These are phyloP conservation scores for Knipowitschia caucasica DNA, from an alignment of 2,797 vertebrate genomes.

Conservation along the genomic window DNA sequence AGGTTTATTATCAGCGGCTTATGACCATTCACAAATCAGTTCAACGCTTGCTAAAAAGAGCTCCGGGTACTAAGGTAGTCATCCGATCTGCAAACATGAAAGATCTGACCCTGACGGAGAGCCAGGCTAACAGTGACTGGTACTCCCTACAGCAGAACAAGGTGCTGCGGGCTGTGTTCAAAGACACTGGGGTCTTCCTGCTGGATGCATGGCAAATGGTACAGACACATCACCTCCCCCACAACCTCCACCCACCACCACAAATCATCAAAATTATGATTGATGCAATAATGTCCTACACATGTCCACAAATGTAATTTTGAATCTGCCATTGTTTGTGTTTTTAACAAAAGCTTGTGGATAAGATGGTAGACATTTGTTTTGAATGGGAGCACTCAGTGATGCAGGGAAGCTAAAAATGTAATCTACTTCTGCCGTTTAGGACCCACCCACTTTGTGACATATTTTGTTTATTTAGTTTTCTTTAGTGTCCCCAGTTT, in stretches of 20 bases:
- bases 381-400: no score
- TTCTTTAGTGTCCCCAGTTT: no score
- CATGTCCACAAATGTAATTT: slow-evolving; percentile 71
- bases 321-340: no score
- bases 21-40: slow-evolving; percentile 83
- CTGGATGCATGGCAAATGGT: slow-evolving; percentile 95
- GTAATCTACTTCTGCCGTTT: no score
- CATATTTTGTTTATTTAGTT: no score
- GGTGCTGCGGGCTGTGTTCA: slow-evolving; percentile 86
- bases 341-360: no score
- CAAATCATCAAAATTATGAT: slow-evolving; percentile 89
- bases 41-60: slow-evolving; percentile 79
- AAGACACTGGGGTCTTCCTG: slow-evolving; percentile 78
- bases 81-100: slow-evolving; percentile 84
- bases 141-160: slow-evolving; percentile 81
- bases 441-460: no score
- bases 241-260: slow-evolving; percentile 83
- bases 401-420: no score
- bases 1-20: slow-evolving; percentile 85
- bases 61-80: slow-evolving; percentile 81
- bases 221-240: slow-evolving; percentile 84
- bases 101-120: slow-evolving; percentile 76
- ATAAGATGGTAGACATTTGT: no score
- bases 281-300: slow-evolving; percentile 82
- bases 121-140: slow-evolving; percentile 91